phyloP scores from a whole-genome alignment of 2,888 invertebrate species.

The Drosophila mimetica region DNA sequence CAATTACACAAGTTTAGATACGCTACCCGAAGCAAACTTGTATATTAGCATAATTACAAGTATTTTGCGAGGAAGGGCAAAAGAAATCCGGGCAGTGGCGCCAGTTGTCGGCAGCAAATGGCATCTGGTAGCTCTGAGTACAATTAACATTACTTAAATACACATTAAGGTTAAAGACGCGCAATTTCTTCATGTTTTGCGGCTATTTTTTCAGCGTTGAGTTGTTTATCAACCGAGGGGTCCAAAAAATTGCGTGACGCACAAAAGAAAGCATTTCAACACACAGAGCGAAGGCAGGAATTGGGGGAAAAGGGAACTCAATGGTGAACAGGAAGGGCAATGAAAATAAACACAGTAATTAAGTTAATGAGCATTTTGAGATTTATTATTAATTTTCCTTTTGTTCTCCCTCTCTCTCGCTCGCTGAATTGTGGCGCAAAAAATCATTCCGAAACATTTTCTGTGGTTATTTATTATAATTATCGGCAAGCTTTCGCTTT shows the following conservation, averaged over 20 bases:
- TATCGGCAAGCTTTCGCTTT: conserved; percentile 53
- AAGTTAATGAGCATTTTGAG: conserved; percentile 82
- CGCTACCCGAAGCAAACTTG: conserved; percentile 40
- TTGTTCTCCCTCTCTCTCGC: too few species aligned
- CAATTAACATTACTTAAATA: conserved; percentile 82
- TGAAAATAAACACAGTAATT: conserved; percentile 82
- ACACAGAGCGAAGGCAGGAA: conserved; percentile 14
- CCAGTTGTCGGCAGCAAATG: conserved; percentile 39
- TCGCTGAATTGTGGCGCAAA: conserved; percentile 36
- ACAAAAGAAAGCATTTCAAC: conserved; percentile 63
- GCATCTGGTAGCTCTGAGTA: conserved; percentile 60
- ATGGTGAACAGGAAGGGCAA: conserved; percentile 68
- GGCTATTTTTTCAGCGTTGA: conserved; percentile 67
- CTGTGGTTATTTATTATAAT: conserved; percentile 74
- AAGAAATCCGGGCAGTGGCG: conserved; percentile 14
- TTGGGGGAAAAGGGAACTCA: conserved; percentile 13
- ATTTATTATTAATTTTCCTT: conserved; percentile 80
- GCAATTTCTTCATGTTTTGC: conserved; percentile 72
- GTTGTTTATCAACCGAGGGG: conserved; percentile 64
- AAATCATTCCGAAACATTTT: conserved; percentile 63
- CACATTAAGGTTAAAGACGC: conserved; percentile 80
- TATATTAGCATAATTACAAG: conserved; percentile 55
- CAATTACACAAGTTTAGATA: conserved; percentile 63
- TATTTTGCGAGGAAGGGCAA: conserved; percentile 17
- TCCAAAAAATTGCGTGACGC: conserved; percentile 78